Evolutionary conservation across 2,797 vertebrate genomes (phyloP).

Genomic region (Malurus splendens): DNA sequence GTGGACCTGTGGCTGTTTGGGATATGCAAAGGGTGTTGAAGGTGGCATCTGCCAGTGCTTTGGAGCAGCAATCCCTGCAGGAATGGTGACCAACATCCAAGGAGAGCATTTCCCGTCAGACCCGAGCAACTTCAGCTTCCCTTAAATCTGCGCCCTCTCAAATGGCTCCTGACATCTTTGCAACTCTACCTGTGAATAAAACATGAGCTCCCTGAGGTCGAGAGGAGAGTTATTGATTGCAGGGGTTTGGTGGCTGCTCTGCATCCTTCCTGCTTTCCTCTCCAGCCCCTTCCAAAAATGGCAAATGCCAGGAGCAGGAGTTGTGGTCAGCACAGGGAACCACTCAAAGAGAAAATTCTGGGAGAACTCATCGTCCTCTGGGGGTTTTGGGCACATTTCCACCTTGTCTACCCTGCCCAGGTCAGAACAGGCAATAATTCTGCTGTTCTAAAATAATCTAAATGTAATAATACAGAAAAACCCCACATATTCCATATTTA

Average conservation of each 20-base stretch:
- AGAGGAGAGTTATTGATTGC: not conserved
- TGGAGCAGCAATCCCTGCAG: not conserved
- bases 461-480: not conserved
- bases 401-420: not conserved
- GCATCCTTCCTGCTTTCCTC: not conserved
- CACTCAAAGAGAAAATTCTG: not conserved
- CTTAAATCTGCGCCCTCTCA: not conserved
- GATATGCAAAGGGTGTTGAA: fast-evolving
- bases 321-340: not conserved
- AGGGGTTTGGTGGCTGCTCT: not conserved
- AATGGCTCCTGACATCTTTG: not conserved
- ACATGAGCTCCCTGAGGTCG: not conserved
- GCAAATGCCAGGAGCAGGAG: not conserved
- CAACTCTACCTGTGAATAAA: not conserved
- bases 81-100: not conserved
- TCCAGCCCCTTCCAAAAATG: not conserved
- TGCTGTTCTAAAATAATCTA: not conserved
- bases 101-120: not conserved
- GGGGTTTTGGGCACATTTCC: not conserved
- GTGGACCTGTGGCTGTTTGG: not conserved
- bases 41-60: not conserved
- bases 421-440: not conserved
- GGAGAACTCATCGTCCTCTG: fast-evolving
- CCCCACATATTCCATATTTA: too few species aligned
- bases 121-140: not conserved